phyloP scores from a whole-genome alignment of 2,797 vertebrate genomes.

The Aldrovandia affinis region DNA sequence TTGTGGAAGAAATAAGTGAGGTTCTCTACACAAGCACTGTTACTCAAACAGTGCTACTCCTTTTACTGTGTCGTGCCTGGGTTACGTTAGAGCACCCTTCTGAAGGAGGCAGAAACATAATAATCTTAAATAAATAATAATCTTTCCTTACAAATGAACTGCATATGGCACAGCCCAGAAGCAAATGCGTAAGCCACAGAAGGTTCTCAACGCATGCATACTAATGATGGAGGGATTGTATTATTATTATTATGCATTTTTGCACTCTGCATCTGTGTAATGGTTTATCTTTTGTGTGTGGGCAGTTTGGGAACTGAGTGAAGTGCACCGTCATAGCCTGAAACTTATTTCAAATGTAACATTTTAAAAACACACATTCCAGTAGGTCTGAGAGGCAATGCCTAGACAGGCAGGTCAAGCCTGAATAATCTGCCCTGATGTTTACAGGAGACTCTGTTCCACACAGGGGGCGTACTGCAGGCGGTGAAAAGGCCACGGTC shows the following conservation, averaged over 20 bases:
- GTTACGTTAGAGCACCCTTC: not conserved
- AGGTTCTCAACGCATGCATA: not conserved
- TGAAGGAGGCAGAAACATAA: not conserved
- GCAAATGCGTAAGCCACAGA: not conserved
- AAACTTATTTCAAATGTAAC: not conserved
- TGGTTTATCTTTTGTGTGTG: not conserved
- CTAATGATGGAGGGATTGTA: not conserved
- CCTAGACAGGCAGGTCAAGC: constrained; percentile 29
- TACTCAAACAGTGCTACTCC: not conserved
- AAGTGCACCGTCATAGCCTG: not conserved
- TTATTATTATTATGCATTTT: too few relatives aligned
- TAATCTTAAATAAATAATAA: not conserved
- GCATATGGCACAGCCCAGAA: not conserved
- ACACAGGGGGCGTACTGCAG: constrained; percentile 21
- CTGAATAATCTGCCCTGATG: constrained; percentile 21
- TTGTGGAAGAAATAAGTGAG: too few relatives aligned
- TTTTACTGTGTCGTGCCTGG: not conserved
- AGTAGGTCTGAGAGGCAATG: not conserved
- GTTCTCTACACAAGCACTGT: too few relatives aligned
- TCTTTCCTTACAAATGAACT: not conserved
- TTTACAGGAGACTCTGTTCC: constrained; percentile 29
- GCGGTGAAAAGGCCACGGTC: constrained; percentile 35
- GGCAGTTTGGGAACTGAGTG: not conserved
- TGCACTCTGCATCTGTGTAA: not conserved
- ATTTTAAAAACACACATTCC: too few relatives aligned